Evolutionary conservation across 2,888 invertebrate genomes (phyloP).

Genomic region (Lasioglossum villosulum): DNA sequence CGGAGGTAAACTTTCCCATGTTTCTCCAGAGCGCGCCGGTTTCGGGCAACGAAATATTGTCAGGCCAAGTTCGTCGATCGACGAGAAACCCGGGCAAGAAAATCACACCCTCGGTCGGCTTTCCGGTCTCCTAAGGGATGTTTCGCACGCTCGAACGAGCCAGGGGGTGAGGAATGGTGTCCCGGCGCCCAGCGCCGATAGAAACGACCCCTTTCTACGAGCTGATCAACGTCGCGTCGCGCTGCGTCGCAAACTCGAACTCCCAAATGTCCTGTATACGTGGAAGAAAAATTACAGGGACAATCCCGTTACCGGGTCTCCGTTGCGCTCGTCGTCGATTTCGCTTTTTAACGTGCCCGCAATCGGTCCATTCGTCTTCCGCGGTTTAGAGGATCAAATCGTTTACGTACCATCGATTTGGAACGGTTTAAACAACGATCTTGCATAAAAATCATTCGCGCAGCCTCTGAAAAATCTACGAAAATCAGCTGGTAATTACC

Average conservation of each 20-base stretch:
- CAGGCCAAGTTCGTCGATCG: constrained; percentile 8
- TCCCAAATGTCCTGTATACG: constrained; percentile 18
- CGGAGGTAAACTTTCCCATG: not conserved
- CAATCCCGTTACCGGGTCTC: constrained; percentile 8
- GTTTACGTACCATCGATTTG: not conserved
- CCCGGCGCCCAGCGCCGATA: constrained; percentile 5
- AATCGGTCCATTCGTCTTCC: not conserved
- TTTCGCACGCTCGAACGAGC: constrained; percentile 20
- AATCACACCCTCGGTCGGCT: not conserved
- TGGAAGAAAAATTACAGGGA: constrained; percentile 18
- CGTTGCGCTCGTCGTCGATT: not conserved
- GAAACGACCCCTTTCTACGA: constrained; percentile 28
- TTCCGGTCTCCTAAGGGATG: not conserved
- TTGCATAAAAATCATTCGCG: not conserved
- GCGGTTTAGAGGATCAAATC: not conserved
- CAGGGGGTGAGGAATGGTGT: constrained; percentile 13
- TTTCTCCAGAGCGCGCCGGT: not conserved
- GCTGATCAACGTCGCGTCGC: constrained; percentile 24
- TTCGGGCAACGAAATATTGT: not conserved
- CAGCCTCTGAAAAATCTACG: not conserved
- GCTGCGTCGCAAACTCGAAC: constrained; percentile 14
- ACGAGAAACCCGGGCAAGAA: not conserved
- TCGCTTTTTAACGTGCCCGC: not conserved
- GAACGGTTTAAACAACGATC: not conserved
- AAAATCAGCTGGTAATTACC: not conserved